These are phyloP conservation scores for Mionectes olivaceus DNA, from an alignment of 2,797 vertebrate genomes.

Conservation along the genomic window DNA sequence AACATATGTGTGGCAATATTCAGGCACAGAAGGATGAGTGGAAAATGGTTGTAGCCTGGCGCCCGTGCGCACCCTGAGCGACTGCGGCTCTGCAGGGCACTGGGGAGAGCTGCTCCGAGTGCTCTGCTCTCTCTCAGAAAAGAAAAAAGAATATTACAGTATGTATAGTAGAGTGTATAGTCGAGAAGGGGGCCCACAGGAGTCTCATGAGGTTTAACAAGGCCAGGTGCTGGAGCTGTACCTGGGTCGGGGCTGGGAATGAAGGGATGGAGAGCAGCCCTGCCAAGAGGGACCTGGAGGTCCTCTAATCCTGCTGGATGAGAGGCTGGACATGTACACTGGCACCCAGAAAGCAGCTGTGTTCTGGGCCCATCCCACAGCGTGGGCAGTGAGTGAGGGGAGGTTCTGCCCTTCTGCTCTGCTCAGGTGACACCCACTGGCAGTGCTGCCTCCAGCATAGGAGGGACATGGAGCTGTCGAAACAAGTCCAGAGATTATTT, in stretches of 20 bases:
- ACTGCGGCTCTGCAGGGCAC: neutral
- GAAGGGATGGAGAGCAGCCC: neutral
- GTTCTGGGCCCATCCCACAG: neutral
- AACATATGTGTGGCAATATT: slow-evolving; percentile 42
- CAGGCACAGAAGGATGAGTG: slow-evolving; percentile 12
- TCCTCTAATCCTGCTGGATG: neutral
- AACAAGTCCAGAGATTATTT: neutral
- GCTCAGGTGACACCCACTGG: neutral
- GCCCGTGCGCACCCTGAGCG: neutral
- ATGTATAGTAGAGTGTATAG: rapidly evolving
- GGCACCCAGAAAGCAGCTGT: neutral
- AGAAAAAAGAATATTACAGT: too few species aligned
- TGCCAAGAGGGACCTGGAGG: neutral
- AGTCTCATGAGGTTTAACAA: neutral
- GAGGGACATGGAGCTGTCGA: neutral
- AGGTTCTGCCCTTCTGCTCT: neutral
- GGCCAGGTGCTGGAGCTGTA: neutral
- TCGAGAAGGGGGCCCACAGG: neutral
- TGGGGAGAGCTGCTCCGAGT: neutral
- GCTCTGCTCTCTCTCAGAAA: neutral
- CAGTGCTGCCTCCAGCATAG: neutral
- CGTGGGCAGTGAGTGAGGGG: neutral
- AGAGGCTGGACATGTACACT: neutral
- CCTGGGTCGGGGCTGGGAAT: neutral
- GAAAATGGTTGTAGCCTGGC: neutral